These are phyloP conservation scores for Phrynocephalus forsythii DNA, from an alignment of 2,797 vertebrate genomes.

Conservation along the genomic window DNA sequence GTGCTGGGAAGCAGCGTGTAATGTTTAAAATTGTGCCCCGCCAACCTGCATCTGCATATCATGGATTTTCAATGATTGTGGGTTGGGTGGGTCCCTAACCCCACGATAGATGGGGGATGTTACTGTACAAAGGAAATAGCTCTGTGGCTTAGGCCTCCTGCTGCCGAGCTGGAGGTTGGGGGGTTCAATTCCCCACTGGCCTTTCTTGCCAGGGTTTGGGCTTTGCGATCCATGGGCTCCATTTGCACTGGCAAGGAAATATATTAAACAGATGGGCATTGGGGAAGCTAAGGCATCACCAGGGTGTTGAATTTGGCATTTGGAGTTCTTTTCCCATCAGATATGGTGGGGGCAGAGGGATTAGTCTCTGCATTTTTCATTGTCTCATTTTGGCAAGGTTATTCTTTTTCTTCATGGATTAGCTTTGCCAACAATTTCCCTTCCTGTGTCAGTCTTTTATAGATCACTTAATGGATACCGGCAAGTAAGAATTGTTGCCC, in stretches of 20 bases:
- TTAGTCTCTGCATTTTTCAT: background rate
- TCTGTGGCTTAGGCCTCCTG: too few relatives aligned
- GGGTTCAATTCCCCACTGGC: too few relatives aligned
- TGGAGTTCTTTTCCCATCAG: background rate
- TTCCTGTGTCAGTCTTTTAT: background rate
- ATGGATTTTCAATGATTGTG: too few relatives aligned
- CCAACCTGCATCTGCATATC: too few relatives aligned
- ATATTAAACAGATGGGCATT: background rate
- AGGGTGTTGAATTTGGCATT: background rate
- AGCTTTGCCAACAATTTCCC: background rate
- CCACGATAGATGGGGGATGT: too few relatives aligned
- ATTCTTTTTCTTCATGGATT: background rate
- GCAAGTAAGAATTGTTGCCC: background rate
- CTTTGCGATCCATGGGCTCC: background rate
- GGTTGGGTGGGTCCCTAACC: too few relatives aligned
- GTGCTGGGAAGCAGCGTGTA: too few relatives aligned
- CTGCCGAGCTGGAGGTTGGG: too few relatives aligned
- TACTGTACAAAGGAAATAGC: too few relatives aligned
- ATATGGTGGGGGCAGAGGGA: background rate
- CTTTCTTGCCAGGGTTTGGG: too few relatives aligned
- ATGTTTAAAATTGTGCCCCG: too few relatives aligned
- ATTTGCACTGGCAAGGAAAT: accelerated
- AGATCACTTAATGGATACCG: background rate
- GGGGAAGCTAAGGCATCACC: background rate
- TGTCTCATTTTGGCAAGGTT: background rate